Conservation (phyloP, 1,140 invertebrate species). For the Microplitis demolitor region DNA sequence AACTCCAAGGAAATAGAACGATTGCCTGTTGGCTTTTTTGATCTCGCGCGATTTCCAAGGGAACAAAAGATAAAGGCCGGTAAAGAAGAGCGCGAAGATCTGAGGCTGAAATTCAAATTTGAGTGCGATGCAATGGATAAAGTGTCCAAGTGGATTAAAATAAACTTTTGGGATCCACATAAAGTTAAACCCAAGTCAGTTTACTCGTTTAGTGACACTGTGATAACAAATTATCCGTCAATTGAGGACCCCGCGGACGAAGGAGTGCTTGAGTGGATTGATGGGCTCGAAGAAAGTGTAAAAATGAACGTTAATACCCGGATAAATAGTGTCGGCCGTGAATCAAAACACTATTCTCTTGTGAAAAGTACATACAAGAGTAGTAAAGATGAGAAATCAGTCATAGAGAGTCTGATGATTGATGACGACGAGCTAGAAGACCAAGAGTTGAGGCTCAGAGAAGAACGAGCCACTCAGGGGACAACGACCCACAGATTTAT, state of each 20-base stretch:
- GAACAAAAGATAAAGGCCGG: slow-evolving; percentile 47
- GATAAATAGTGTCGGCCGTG: slow-evolving; percentile 6
- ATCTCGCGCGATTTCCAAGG: slow-evolving; percentile 40
- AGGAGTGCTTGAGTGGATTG: slow-evolving; percentile 27
- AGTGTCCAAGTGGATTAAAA: slow-evolving; percentile 55
- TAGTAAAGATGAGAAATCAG: neutral
- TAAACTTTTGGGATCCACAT: slow-evolving; percentile 51
- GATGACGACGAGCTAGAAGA: slow-evolving; percentile 19
- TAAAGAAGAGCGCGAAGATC: slow-evolving; percentile 50
- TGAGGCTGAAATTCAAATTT: slow-evolving; percentile 44
- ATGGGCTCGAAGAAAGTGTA: slow-evolving; percentile 32
- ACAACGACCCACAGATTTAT: slow-evolving; percentile 55
- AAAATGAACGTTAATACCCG: neutral
- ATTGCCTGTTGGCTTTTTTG: slow-evolving; percentile 47
- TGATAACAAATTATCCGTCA: slow-evolving; percentile 56
- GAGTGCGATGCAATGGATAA: slow-evolving; percentile 47
- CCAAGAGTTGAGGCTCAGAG: slow-evolving; percentile 27
- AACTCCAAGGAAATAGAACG: slow-evolving; percentile 34
- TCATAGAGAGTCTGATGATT: slow-evolving; percentile 16
- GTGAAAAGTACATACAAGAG: slow-evolving; percentile 8
- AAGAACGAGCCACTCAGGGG: slow-evolving; percentile 37
- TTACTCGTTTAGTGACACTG: slow-evolving; percentile 46
- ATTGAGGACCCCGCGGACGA: slow-evolving; percentile 7
- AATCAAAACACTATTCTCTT: slow-evolving; percentile 19
- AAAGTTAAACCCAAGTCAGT: slow-evolving; percentile 51